Evolutionary conservation across 2,888 invertebrate genomes (phyloP), one percentile per base, ranked within the genome.

Genomic region (Calameuta idolon): DNA sequence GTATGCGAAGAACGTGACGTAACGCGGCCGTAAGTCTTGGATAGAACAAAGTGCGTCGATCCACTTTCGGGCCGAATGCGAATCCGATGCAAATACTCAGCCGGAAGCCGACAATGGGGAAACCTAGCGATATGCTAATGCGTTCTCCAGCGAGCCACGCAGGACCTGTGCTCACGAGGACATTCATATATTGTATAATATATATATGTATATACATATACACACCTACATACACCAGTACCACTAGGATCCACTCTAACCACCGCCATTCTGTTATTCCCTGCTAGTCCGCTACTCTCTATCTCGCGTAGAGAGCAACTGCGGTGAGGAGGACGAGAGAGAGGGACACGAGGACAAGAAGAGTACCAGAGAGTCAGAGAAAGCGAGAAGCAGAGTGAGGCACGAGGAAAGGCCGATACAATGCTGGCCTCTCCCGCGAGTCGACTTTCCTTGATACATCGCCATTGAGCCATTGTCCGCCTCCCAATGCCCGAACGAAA

Each of bases 361-460:
- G 76, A 77, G 75, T 79, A 81, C 82, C 82, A 79, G 81, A 79
- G 79, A 74, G 77, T 74, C 73, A 40, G 74, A 77, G 79, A 78
- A 73, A 76, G 79, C 79, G 76, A 73, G 80, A 79, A 77, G 79
- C 81, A 82, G 79, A 80, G 81, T 79, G 85, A 82, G 81, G 84
- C 78, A 80, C 81, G 88, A 87, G 88, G 88, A 90, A 90, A 90
- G 90, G 87, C 87, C 91, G 91, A 91, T 91, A 91, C 91, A 91
- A 91, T 91, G 86, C 90, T 86, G 84, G 89, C 85, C 89, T 90
- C 90, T 90, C 90, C 89, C 89, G 89, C 89, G 89, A 91, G 89
- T 91, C 91, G 91, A 91, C 91, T 91, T 91, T 90, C 90, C 90
- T 91, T 91, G 91, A 91, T 91, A 91, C 91, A 91, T 91, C 91